phyloP scores from a whole-genome alignment of 2,113 vertebrate genomes.

The Silurus glanis region DNA sequence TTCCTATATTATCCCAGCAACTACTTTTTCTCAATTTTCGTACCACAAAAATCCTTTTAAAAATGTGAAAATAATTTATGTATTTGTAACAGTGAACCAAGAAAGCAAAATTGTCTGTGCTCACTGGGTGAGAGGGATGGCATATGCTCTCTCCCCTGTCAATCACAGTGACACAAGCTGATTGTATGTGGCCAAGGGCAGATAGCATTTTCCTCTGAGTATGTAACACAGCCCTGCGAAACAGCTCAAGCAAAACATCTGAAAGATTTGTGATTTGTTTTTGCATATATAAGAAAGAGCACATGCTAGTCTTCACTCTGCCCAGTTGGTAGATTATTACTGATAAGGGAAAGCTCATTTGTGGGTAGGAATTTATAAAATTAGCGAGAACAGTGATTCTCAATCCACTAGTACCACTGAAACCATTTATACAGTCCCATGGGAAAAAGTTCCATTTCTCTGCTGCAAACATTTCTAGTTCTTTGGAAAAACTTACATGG shows the following conservation, averaged over 20 bases:
- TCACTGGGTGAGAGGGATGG: neutral
- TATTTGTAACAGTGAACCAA: neutral
- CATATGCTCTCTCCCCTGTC: neutral
- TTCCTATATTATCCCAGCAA: neutral
- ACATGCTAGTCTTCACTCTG: neutral
- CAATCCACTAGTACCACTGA: neutral
- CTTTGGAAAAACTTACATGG: neutral
- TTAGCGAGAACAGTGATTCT: neutral
- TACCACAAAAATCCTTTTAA: neutral
- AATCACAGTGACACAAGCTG: neutral
- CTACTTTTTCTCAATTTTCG: neutral
- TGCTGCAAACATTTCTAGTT: neutral
- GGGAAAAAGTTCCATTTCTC: neutral
- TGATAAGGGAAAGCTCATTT: neutral
- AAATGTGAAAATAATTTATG: neutral
- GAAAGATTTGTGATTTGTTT: neutral
- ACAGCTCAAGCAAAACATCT: neutral
- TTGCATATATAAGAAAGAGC: neutral
- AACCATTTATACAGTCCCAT: neutral
- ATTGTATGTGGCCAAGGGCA: neutral
- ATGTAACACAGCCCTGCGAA: neutral
- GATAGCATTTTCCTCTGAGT: neutral
- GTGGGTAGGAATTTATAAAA: neutral
- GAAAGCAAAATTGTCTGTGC: neutral
- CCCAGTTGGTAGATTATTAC: neutral